Base-by-base conservation (phyloP, 2,113 vertebrate species). In the Heptranchias perlo region DNA sequence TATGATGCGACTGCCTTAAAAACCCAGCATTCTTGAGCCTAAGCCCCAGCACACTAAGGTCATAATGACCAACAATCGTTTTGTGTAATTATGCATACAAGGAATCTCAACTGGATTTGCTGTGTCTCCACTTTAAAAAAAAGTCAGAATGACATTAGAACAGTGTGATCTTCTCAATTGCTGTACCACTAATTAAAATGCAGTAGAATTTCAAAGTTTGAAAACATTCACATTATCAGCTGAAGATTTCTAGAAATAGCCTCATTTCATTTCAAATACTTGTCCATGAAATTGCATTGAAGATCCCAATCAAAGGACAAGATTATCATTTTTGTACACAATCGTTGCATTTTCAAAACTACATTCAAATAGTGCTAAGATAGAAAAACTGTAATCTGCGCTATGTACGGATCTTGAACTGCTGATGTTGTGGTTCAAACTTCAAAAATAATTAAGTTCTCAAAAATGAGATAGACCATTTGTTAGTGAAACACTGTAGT, bases 31-130 rank as follows among this genome's bases (percentile, higher is more conserved):
- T 87, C 67, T n/a, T 96, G 62, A 95, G 54, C 11, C 52, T 0
- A 91, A 58, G 10, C 52, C 52, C 39, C 92, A 64, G 92, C 21
- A 11, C 58, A 96, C 94, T 96, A 89, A 96, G 97, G 97, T 98
- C 97, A 97, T 54, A 96, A 96, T 98, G 98, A 98, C 98, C 97
- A 96, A 97, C 97, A 97, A 98, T 97, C 97, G 98, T 98, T 98
- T 96, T 86, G 96, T 96, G 96, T 97, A 97, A 97, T 97, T 97
- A 97, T 67, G 96, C 96, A 97, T 96, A 96, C 96, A 97, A 96
- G 96, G 96, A 97, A 96, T 97, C 96, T 96, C 96, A 96, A 96
- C 96, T 96, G 96, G 95, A 96, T 96, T 97, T 96, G 54, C 65
- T 95, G 65, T 96, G 93, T 86, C 96, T 96, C 87, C 62, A 96